Percentiles rank a stretch among this genome's conserved stretches.
Conservation (phyloP, 2,113 vertebrate genomes). For the Centrocercus urophasianus region DNA sequence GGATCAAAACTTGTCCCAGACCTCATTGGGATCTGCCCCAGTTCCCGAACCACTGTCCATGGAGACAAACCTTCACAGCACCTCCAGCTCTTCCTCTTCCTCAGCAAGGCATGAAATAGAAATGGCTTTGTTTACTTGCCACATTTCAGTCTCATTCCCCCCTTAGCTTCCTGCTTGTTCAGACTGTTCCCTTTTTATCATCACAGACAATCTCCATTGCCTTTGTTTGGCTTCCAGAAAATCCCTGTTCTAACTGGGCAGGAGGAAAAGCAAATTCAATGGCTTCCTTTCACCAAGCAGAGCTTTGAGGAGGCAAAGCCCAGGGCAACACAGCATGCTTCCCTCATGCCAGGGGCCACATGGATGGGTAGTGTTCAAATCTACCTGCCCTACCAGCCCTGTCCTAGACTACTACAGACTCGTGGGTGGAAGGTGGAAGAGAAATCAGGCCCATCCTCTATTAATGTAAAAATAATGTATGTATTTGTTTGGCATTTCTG, state of each 20-base stretch:
- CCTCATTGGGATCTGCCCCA: not conserved
- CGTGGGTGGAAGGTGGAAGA: not conserved
- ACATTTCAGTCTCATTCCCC: not conserved
- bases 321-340: not conserved
- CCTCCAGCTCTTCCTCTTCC: not conserved
- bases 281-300: constrained; percentile 34
- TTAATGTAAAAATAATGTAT: not conserved
- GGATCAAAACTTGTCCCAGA: not conserved
- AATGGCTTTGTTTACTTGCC: constrained; percentile 55
- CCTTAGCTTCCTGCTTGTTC: constrained; percentile 67
- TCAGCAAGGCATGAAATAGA: not conserved
- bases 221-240: constrained; percentile 73
- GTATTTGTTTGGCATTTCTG: not conserved
- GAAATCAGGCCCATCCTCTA: not conserved
- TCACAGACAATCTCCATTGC: constrained; percentile 66
- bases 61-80: not conserved
- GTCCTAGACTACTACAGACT: not conserved
- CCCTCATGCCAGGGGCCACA: not conserved
- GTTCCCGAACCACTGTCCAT: not conserved
- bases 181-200: constrained; percentile 71
- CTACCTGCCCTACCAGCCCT: not conserved
- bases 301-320: constrained; percentile 19
- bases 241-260: constrained; percentile 49
- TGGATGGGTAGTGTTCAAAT: not conserved
- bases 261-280: constrained; percentile 61